Base-by-base conservation (phyloP, 2,888 invertebrate species). In the Drosophila aldrichi region DNA sequence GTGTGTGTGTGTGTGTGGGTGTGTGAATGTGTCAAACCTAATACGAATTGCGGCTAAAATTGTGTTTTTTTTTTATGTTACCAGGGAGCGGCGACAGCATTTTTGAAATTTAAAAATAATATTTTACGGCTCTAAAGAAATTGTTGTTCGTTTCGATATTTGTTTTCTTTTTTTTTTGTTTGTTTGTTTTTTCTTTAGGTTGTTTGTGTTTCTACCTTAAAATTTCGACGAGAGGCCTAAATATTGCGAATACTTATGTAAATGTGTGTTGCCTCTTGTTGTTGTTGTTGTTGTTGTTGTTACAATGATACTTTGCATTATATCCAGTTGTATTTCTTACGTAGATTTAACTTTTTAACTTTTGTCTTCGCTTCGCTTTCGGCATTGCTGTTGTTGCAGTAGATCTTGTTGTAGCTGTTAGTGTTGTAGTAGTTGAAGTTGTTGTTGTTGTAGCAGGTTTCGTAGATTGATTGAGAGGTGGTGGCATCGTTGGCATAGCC, bases 111-210 rank as follows among this genome's bases (percentile, higher is more conserved):
- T 77, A 70, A 60, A 77, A 77, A 88, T 81, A 86, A 82, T 78
- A 81, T 74, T 79, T 73, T 71, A 69, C 73, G 67, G 80, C 74
- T 78, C 69, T 82, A 74, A 60, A 78, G 63, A 84, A 80, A 70
- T 22, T 52, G 54, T 43, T 59, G 54, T 43, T 59, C 32, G 36
- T 52, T 66, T 70, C 94, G 94, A 95, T 95, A 25, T 86, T 94
- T 61, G 20, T 22, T n/a, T n/a, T n/a, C n/a, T n/a, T 25, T 25
- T 4, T 25, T 25, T 4, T 25, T 25, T 25, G 25, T 25, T 25
- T 25, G 25, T 44, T 70, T 49, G 14, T n/a, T 20, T 41, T 44
- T 56, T 12, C n/a, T n/a, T n/a, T 18, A n/a, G 32, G 32, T 60
- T 64, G 48, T 55, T 58, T 60, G 25, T 54, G 54, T 38, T 56